A percentile compares a stretch with the other conserved stretches of the same genome.
These are phyloP conservation scores for Sinocyclocheilus anophthalmus DNA, from an alignment of 2,113 vertebrate species.

Conservation along the genomic window DNA sequence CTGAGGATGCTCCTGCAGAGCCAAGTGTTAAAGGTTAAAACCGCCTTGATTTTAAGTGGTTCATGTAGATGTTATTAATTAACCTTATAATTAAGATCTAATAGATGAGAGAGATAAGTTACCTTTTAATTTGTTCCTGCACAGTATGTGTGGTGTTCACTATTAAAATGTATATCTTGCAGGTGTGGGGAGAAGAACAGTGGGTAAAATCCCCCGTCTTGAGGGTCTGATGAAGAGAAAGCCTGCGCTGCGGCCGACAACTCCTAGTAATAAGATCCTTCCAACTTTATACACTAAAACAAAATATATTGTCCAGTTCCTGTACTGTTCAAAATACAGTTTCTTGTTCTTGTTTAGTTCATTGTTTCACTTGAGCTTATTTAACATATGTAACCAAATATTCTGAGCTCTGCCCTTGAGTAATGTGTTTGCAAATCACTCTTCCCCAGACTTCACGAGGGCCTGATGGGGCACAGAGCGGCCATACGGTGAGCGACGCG, in stretches of 20 bases:
- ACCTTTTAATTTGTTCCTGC: background rate
- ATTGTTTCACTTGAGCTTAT: background rate
- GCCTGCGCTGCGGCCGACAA: conserved; percentile 68
- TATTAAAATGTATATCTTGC: background rate
- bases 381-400: background rate
- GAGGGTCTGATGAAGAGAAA: conserved; percentile 68
- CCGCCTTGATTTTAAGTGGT: background rate
- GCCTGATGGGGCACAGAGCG: no score
- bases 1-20: conserved; percentile 39
- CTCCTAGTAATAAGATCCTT: conserved; percentile 82
- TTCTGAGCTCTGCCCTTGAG: background rate
- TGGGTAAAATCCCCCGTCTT: conserved; percentile 74
- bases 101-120: background rate
- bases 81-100: background rate
- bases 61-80: background rate
- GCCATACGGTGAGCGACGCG: no score
- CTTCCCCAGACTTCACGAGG: conserved; percentile 86
- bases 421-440: conserved; percentile 2
- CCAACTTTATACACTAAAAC: background rate
- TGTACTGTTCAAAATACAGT: background rate
- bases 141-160: background rate
- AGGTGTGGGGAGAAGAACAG: conserved; percentile 48
- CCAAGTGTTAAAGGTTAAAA: conserved; percentile 27
- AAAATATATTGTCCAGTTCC: background rate
- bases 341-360: background rate